Evolutionary conservation across 2,888 invertebrate genomes (phyloP).

Genomic region (Noctua pronuba): DNA sequence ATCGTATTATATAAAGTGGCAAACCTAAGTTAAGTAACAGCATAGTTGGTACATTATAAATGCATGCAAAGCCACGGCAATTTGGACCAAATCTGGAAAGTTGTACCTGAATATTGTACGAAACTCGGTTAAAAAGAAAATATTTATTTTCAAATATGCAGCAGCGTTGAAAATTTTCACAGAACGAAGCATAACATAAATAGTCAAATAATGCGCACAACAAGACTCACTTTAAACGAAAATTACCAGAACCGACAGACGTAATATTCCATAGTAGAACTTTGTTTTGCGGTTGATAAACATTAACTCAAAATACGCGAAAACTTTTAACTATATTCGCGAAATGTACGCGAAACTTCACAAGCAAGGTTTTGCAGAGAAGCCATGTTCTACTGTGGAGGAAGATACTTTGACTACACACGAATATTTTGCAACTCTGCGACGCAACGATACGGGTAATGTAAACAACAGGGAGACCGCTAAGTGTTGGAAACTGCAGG

Average conservation of each 20-base stretch:
- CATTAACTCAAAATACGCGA: slow-evolving; percentile 56
- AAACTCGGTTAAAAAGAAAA: slow-evolving; percentile 28
- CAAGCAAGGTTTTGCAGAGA: slow-evolving; percentile 37
- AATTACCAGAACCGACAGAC: slow-evolving; percentile 25
- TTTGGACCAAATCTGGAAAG: slow-evolving; percentile 23
- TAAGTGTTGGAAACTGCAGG: neutral
- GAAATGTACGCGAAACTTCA: slow-evolving; percentile 46
- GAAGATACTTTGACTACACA: slow-evolving; percentile 42
- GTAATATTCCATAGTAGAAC: slow-evolving; percentile 46
- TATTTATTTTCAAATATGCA: slow-evolving; percentile 26
- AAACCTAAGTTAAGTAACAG: neutral
- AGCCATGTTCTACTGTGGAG: slow-evolving; percentile 13
- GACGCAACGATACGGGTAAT: neutral
- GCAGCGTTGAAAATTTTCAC: slow-evolving; percentile 1
- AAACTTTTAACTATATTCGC: slow-evolving; percentile 59
- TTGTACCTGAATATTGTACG: slow-evolving; percentile 16
- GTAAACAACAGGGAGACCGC: neutral
- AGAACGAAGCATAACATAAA: slow-evolving; percentile 13
- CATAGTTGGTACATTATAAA: slow-evolving; percentile 20
- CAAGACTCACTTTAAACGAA: slow-evolving; percentile 38
- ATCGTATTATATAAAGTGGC: neutral
- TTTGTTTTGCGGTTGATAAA: slow-evolving; percentile 62
- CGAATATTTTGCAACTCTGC: slow-evolving; percentile 30
- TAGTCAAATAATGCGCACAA: slow-evolving; percentile 36
- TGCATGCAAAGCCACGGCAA: neutral